These are phyloP conservation scores for Nomia melanderi DNA, from an alignment of 1,140 invertebrate genomes.

Conservation along the genomic window DNA sequence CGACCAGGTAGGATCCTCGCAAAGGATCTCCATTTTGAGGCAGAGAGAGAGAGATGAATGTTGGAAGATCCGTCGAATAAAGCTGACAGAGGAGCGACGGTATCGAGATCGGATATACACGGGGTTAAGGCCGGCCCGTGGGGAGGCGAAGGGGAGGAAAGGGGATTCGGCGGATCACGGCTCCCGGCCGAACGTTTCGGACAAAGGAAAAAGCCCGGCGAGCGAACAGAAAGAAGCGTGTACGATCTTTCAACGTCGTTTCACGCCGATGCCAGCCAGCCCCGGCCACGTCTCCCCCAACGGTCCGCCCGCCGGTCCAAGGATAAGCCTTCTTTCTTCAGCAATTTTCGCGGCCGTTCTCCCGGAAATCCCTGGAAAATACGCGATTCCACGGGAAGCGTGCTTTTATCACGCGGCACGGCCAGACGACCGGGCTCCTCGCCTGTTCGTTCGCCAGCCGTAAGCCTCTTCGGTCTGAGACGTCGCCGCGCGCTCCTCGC, in stretches of 20 bases:
- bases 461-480: slow-evolving; percentile 20
- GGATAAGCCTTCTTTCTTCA: slow-evolving; percentile 31
- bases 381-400: slow-evolving; percentile 21
- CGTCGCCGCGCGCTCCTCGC: too few relatives aligned
- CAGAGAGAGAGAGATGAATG: too few relatives aligned
- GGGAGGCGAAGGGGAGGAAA: background rate
- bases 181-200: background rate
- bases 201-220: slow-evolving; percentile 12
- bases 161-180: background rate
- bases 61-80: too few relatives aligned
- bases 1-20: too few relatives aligned
- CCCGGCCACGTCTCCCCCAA: background rate
- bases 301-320: background rate
- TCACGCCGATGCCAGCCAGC: slow-evolving; percentile 2
- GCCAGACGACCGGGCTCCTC: background rate
- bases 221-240: background rate
- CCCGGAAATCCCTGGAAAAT: slow-evolving; percentile 38
- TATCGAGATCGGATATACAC: too few relatives aligned
- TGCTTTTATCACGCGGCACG: slow-evolving; percentile 29
- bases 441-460: slow-evolving; percentile 24
- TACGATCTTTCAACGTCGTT: slow-evolving; percentile 47
- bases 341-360: slow-evolving; percentile 40
- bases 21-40: too few relatives aligned
- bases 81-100: too few relatives aligned
- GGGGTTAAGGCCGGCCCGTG: too few relatives aligned